phyloP scores from a whole-genome alignment of 2,113 vertebrate genomes.

The Pitta sordida region DNA sequence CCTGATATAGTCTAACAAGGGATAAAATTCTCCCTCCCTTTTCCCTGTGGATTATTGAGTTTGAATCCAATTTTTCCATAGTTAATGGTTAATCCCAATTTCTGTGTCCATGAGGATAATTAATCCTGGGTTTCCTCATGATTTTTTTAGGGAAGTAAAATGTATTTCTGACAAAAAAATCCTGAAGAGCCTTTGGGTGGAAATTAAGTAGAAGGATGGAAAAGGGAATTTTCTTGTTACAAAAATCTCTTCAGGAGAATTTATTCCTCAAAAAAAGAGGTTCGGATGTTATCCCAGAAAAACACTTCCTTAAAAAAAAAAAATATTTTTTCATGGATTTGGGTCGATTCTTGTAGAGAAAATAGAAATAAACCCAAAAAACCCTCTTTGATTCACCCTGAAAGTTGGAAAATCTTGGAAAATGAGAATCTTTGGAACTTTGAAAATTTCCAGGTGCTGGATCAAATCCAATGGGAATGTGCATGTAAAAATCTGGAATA shows the following conservation, averaged over 20 bases:
- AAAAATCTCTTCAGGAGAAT: background rate
- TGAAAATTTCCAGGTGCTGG: background rate
- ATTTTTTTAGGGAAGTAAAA: background rate
- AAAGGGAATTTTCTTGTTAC: background rate
- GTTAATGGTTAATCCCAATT: background rate
- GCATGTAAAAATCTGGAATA: background rate
- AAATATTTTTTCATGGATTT: background rate
- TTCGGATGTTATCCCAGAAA: background rate
- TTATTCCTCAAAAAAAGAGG: background rate
- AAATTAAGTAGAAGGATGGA: background rate
- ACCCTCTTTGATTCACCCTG: background rate
- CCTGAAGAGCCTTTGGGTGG: background rate
- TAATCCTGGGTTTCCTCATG: accelerated
- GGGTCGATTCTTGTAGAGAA: background rate
- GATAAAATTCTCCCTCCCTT: background rate
- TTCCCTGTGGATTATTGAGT: background rate
- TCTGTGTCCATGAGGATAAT: background rate
- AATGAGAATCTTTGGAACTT: background rate
- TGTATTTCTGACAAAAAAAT: background rate
- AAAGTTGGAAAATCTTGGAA: too few species aligned
- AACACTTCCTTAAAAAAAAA: background rate
- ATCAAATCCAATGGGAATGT: background rate
- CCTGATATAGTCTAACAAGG: background rate
- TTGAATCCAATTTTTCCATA: accelerated
- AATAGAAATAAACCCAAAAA: too few species aligned